Evolutionary conservation across 2,797 vertebrate genomes (phyloP).

Genomic region (Distichodus sexfasciatus): DNA sequence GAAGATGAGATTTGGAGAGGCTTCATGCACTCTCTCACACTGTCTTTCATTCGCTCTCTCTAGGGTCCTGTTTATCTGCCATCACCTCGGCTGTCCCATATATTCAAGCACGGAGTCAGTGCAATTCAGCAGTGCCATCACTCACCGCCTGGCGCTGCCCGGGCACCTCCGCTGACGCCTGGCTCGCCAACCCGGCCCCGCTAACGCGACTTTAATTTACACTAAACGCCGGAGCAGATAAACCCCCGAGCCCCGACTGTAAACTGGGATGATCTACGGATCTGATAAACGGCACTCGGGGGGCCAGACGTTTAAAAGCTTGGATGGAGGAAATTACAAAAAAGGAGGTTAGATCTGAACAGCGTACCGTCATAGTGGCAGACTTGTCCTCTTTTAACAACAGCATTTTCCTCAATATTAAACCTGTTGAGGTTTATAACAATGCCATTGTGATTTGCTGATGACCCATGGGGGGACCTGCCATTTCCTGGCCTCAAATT

Average conservation of each 20-base stretch:
- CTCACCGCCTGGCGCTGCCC: conserved; percentile 54
- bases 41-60: conserved; percentile 38
- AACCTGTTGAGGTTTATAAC: too few species aligned
- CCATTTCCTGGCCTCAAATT: too few species aligned
- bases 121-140: conserved; percentile 66
- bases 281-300: conserved; percentile 11
- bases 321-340: conserved; percentile 19
- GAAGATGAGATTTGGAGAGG: conserved; percentile 59
- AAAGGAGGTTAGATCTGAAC: background rate
- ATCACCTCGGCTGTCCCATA: conserved; percentile 72
- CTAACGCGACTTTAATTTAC: conserved; percentile 50
- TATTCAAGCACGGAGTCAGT: conserved; percentile 61
- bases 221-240: conserved; percentile 30
- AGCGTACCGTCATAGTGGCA: background rate
- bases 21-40: conserved; percentile 39
- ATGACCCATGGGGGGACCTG: too few species aligned
- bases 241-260: conserved; percentile 33
- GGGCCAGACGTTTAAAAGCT: conserved; percentile 18
- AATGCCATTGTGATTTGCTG: too few species aligned
- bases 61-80: conserved; percentile 67
- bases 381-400: background rate
- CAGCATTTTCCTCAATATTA: too few species aligned
- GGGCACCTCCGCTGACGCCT: conserved; percentile 38
- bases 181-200: conserved; percentile 53
- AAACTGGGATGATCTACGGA: conserved; percentile 34